These are phyloP conservation scores for Phoebastria nigripes DNA, from an alignment of 2,797 vertebrate species.

Conservation along the genomic window DNA sequence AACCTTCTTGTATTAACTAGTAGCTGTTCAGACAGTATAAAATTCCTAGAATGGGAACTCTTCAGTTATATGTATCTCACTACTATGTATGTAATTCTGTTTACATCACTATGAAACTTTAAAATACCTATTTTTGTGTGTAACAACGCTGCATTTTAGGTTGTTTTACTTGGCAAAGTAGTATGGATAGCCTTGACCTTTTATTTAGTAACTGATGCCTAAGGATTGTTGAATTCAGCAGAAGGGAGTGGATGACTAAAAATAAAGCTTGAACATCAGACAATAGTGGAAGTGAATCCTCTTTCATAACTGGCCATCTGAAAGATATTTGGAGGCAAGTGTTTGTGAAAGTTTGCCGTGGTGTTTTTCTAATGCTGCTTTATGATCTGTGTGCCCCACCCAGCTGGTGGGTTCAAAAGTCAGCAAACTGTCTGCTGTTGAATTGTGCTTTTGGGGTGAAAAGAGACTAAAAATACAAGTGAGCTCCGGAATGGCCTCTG, in stretches of 20 bases:
- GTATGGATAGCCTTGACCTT: neutral
- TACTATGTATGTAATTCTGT: neutral
- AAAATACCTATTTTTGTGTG: neutral
- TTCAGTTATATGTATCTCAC: neutral
- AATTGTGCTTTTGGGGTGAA: neutral
- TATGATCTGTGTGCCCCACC: neutral
- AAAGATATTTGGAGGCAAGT: neutral
- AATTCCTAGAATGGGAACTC: neutral
- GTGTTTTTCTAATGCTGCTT: neutral
- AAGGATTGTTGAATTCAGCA: neutral
- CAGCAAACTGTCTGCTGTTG: neutral
- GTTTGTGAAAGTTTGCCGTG: neutral
- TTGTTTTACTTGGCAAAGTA: neutral
- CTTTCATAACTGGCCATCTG: neutral
- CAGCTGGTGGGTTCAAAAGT: neutral
- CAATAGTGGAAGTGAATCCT: neutral
- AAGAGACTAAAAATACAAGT: neutral
- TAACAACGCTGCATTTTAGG: neutral
- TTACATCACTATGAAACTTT: neutral
- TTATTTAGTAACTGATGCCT: neutral
- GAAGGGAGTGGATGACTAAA: neutral
- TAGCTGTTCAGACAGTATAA: neutral
- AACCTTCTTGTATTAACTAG: neutral
- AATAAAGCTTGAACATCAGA: neutral
- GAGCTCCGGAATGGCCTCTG: neutral